A percentile compares a stretch with the other conserved stretches of the same genome.
Evolutionary conservation across 35 echinoderm and acorn worm species (phyloP).

Genomic region (Holothuria glaberrima): DNA sequence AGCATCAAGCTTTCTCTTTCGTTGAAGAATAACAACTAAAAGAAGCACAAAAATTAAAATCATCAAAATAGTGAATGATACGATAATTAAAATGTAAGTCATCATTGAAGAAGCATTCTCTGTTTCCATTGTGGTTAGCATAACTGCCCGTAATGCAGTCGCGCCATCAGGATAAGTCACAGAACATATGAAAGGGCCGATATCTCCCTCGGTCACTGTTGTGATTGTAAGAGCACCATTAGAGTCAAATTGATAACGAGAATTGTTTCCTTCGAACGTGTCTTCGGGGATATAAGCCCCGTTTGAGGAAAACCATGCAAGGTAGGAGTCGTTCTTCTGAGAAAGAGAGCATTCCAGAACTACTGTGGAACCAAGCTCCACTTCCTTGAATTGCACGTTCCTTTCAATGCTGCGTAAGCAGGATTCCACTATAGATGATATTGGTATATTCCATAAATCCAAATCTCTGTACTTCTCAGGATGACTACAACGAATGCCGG

Average conservation of each 20-base stretch:
- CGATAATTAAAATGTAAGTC: constrained; percentile 54
- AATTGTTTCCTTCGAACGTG: not conserved
- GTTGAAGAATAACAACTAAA: constrained; percentile 49
- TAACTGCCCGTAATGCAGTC: constrained; percentile 47
- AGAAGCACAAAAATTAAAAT: constrained; percentile 50
- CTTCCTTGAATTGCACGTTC: not conserved
- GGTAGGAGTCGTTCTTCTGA: constrained; percentile 48
- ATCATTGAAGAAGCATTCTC: not conserved
- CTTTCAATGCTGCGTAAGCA: constrained; percentile 51
- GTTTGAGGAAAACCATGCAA: constrained; percentile 66
- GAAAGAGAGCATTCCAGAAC: constrained; percentile 51
- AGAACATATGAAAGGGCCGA: constrained; percentile 66
- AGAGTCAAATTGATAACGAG: constrained; percentile 30
- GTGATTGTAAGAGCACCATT: constrained; percentile 56
- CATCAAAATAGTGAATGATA: constrained; percentile 55
- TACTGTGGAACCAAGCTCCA: constrained; percentile 42
- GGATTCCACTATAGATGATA: constrained; percentile 41
- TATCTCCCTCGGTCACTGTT: constrained; percentile 20
- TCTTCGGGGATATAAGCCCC: constrained; percentile 26
- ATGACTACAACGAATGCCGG: constrained; percentile 46
- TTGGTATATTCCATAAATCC: constrained; percentile 60
- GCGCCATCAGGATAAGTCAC: constrained; percentile 52
- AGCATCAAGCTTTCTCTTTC: constrained; percentile 27
- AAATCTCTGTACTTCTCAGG: constrained; percentile 45
- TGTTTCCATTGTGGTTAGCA: not conserved